Evolutionary conservation across 2,797 vertebrate species (phyloP), one percentile per base, ranked within the genome.

Genomic region (Holocentrus rufus): DNA sequence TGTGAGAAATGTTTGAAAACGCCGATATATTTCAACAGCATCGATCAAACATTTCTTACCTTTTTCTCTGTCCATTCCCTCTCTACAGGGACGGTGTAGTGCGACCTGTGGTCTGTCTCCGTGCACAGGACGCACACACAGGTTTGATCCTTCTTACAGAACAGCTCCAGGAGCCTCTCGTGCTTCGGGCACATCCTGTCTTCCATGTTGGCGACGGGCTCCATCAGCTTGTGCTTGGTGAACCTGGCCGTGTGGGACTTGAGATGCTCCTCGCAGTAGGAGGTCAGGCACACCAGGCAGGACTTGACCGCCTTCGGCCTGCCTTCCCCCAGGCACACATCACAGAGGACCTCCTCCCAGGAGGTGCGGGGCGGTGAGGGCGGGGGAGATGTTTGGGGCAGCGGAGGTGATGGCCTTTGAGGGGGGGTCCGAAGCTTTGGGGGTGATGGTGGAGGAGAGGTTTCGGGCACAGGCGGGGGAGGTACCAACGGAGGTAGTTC

Each of bases 41-140:
- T 3, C 11, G 3, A 42, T 42, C 14, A 54, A 67, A 23, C 44
- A 42, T 6, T 1, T 49, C 78, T 81, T 60, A 95, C 94, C 93
- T 92, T 93, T 39, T 93, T 95, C 50, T 95, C 93, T 0, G 10
- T 89, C 93, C 93, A 94, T 56, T 94, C 94, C 1, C 93, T 82
- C 84, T 95, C 94, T 20, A 95, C 94, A 0, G 94, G 94, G 17
- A 95, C 91, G 0, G 94, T 95, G 87, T 94, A 94, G 84, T 95
- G 94, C 0, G 91, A 81, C 69, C 94, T 75, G 89, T 95, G 94
- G 88, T 95, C 93, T 0, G 92, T 94, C 88, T 95, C 94, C 0
- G 93, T 94, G 55, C 94, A 95, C 10, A 95, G 91, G n/a, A 95
- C 94, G 17, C 94, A 95, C 64, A 95, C 94, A 1, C 94, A 94